phyloP scores from a whole-genome alignment of 2,888 invertebrate species.

The Polyommatus icarus region DNA sequence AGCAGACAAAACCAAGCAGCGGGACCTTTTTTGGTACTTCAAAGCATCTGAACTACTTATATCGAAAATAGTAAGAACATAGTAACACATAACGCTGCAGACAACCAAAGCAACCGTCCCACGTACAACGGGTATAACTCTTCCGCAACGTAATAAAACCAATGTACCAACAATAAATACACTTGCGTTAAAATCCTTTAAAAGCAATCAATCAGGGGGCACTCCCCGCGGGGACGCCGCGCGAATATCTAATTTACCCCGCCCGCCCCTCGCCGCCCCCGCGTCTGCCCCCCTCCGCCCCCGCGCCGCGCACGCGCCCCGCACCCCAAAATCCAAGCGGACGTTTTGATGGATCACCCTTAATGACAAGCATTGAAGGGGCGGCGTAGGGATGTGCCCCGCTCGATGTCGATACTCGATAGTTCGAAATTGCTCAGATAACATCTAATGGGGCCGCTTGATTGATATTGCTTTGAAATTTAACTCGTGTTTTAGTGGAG shows the following conservation, averaged over 20 bases:
- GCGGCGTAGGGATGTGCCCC: conserved; percentile 55
- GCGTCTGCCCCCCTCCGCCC: conserved; percentile 43
- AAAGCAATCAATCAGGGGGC: conserved; percentile 74
- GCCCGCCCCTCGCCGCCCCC: conserved; percentile 40
- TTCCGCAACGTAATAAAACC: not conserved
- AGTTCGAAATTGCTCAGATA: conserved; percentile 35
- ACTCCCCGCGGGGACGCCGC: conserved; percentile 72
- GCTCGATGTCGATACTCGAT: conserved; percentile 43
- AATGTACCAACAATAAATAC: conserved; percentile 13
- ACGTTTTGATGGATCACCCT: conserved; percentile 81
- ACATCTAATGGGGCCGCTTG: conserved; percentile 35
- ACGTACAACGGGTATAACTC: not conserved
- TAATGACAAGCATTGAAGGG: conserved; percentile 78
- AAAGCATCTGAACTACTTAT: no score
- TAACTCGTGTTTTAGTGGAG: conserved; percentile 32
- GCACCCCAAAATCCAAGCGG: conserved; percentile 76
- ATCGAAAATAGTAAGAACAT: no score
- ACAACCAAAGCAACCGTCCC: not conserved
- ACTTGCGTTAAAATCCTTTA: conserved; percentile 46
- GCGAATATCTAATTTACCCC: conserved; percentile 77
- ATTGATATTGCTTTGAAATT: conserved; percentile 34
- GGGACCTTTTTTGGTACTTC: no score
- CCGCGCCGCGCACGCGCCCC: conserved; percentile 66
- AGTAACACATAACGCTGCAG: no score
- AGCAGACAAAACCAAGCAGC: no score